These are phyloP conservation scores for Archips crataeganus DNA, from an alignment of 2,888 invertebrate species.

Conservation along the genomic window DNA sequence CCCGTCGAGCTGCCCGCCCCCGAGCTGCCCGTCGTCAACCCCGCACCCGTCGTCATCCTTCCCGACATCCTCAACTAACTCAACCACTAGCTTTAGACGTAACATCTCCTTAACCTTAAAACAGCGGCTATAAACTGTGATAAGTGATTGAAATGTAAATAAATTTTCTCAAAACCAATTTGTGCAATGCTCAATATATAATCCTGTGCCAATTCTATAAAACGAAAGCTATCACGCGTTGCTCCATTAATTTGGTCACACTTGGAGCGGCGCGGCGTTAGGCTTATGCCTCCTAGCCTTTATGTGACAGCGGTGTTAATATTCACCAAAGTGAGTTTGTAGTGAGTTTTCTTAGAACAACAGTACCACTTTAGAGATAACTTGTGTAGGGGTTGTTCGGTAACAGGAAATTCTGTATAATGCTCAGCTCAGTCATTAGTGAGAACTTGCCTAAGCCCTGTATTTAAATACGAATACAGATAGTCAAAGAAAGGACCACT, in stretches of 20 bases:
- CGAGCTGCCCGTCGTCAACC: constrained; percentile 13
- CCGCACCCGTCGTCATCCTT: constrained; percentile 30
- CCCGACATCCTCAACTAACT: constrained; percentile 28
- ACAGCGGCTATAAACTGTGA: constrained; percentile 29
- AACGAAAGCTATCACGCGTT: neutral
- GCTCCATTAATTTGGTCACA: neutral
- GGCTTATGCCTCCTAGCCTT: neutral
- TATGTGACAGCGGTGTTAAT: neutral
- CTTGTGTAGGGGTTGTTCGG: constrained; percentile 6
- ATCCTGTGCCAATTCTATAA: no score
- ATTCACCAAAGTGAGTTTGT: neutral
- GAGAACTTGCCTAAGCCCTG: constrained; percentile 13
- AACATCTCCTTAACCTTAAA: constrained; percentile 18
- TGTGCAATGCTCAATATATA: no score
- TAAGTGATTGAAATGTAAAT: constrained; percentile 17
- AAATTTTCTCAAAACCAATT: constrained; percentile 1
- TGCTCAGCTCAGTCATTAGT: constrained; percentile 20
- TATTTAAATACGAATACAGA: neutral
- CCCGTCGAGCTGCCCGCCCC: constrained; percentile 28
- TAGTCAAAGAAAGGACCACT: neutral
- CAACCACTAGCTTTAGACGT: neutral
- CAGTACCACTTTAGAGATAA: constrained; percentile 3
- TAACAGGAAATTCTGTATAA: constrained; percentile 8
- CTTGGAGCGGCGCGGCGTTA: neutral
- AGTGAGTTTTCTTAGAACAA: constrained; percentile 11